Evolutionary conservation across 2,113 vertebrate species (phyloP).

Genomic region (Aegithalos caudatus): DNA sequence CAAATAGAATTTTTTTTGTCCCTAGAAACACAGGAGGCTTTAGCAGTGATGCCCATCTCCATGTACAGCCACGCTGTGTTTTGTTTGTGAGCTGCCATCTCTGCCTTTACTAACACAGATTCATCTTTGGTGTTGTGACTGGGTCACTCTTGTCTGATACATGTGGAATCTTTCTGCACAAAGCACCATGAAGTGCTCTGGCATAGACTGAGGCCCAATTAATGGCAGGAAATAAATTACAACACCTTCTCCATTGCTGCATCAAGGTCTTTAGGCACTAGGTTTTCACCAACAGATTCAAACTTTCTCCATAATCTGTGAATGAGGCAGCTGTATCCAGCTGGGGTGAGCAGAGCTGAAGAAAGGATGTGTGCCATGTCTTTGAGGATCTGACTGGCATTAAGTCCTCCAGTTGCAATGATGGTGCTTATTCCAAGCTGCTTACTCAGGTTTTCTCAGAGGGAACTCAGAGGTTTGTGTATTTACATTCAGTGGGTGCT

Average conservation of each 20-base stretch:
- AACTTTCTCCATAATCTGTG: neutral
- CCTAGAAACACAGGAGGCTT: neutral
- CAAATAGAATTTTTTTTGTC: neutral
- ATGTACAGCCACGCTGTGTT: neutral
- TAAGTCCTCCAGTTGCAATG: neutral
- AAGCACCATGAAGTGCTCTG: neutral
- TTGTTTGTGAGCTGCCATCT: neutral
- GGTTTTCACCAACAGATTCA: neutral
- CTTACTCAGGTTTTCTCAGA: neutral
- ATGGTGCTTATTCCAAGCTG: neutral
- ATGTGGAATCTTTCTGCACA: neutral
- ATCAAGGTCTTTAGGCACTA: neutral
- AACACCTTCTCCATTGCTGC: neutral
- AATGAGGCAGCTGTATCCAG: neutral
- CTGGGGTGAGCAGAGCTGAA: neutral
- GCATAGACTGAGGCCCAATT: neutral
- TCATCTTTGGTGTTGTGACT: neutral
- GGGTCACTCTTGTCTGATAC: neutral
- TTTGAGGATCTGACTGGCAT: neutral
- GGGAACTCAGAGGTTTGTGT: neutral
- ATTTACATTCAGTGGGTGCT: neutral
- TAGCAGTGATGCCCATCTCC: neutral
- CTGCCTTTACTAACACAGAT: neutral
- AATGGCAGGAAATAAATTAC: neutral
- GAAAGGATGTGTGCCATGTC: neutral